These are phyloP conservation scores for Mactromeris polynyma DNA, from an alignment of 2,888 invertebrate genomes.

Conservation along the genomic window DNA sequence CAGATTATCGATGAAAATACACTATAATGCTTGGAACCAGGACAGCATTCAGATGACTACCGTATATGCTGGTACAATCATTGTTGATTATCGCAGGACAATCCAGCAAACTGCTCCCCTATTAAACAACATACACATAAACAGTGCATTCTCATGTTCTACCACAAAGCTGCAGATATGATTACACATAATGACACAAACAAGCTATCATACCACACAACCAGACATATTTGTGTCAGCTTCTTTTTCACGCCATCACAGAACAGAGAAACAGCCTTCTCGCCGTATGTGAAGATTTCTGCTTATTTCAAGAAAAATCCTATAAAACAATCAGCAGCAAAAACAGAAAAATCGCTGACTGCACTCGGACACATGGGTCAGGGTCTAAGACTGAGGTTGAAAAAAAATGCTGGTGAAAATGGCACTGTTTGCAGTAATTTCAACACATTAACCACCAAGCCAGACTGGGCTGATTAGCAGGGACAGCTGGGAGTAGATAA, in stretches of 20 bases:
- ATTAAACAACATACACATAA: not conserved
- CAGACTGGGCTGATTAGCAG: slow-evolving; percentile 40
- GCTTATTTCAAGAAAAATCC: not conserved
- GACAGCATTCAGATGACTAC: too few relatives aligned
- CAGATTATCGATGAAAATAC: not conserved
- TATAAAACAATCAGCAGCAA: not conserved
- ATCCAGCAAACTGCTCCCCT: too few relatives aligned
- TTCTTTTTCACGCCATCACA: not conserved
- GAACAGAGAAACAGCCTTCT: not conserved
- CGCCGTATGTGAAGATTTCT: too few relatives aligned
- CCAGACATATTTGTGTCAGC: not conserved
- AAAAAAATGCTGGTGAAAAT: not conserved
- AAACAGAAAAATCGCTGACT: not conserved
- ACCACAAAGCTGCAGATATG: not conserved
- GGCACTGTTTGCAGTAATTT: slow-evolving; percentile 3
- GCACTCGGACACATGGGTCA: not conserved
- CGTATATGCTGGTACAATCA: too few relatives aligned
- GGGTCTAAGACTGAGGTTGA: not conserved
- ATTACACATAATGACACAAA: slow-evolving; percentile 10
- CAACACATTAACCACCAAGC: slow-evolving; percentile 27
- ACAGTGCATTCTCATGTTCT: not conserved
- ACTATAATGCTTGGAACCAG: too few relatives aligned
- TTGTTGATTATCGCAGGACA: too few relatives aligned
- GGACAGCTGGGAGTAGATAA: slow-evolving; percentile 30
- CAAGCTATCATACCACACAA: not conserved